Conservation (phyloP, 2,888 invertebrate genomes). For the Xanthorhoe designata region DNA sequence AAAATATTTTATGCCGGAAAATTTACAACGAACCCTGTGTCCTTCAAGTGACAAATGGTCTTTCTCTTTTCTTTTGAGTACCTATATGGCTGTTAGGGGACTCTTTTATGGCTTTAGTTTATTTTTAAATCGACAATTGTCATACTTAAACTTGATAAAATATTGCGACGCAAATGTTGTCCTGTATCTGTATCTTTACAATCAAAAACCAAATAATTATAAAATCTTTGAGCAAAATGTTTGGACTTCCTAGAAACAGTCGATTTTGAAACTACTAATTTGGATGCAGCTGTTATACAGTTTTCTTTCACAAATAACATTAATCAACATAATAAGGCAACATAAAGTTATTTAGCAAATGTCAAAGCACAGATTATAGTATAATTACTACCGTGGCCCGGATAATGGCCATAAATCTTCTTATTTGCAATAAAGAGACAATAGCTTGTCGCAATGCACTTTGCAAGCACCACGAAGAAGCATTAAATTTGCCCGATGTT, state of each 20-base stretch:
- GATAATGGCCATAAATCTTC: conserved; percentile 74
- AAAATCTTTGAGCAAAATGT: not conserved
- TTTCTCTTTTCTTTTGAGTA: conserved; percentile 55
- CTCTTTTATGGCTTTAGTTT: conserved; percentile 57
- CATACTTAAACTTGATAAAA: conserved; percentile 58
- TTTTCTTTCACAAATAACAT: conserved; percentile 6
- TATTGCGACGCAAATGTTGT: conserved; percentile 46
- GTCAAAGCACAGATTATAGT: conserved; percentile 18
- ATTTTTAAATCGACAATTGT: conserved; percentile 51
- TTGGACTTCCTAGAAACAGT: not conserved
- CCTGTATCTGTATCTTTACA: not conserved
- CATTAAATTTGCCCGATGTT: conserved; percentile 2
- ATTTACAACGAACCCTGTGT: conserved; percentile 61
- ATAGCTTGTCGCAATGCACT: conserved; percentile 68
- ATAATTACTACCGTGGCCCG: conserved; percentile 44
- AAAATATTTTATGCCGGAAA: conserved; percentile 55
- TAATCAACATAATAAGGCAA: conserved; percentile 7
- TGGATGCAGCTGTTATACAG: not conserved
- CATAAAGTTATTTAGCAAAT: conserved; percentile 30
- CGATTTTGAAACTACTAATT: conserved; percentile 1
- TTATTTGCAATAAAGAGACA: conserved; percentile 75
- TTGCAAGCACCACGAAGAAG: conserved; percentile 22
- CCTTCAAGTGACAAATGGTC: conserved; percentile 61
- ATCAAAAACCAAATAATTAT: not conserved
- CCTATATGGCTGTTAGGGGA: conserved; percentile 53